Conservation (phyloP, 2,888 invertebrate genomes). For the Nezara viridula region DNA sequence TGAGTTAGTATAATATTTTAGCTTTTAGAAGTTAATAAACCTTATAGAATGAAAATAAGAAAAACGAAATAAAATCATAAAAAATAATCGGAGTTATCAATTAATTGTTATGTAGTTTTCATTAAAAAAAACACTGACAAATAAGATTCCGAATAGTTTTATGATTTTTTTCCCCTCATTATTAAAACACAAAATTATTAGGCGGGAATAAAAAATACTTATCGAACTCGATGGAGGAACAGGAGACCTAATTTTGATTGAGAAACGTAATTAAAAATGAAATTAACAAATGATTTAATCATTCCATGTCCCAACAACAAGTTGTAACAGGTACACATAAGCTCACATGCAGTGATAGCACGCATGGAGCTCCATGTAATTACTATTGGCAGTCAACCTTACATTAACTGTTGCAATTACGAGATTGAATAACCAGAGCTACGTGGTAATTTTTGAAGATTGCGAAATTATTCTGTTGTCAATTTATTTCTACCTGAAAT, state of each 20-base stretch:
- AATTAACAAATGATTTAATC: neutral
- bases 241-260: neutral
- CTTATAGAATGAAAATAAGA: too few species aligned
- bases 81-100: too few species aligned
- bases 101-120: too few species aligned
- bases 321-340: neutral
- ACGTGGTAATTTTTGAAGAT: neutral
- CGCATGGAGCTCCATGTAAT: neutral
- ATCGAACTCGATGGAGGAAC: neutral
- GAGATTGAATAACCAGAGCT: constrained; percentile 14
- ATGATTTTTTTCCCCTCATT: too few species aligned
- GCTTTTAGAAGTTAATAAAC: too few species aligned
- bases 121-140: too few species aligned
- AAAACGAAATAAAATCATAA: too few species aligned
- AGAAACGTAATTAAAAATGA: neutral
- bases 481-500: neutral
- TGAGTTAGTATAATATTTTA: too few species aligned
- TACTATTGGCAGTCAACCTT: constrained; percentile 23
- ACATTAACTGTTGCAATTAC: constrained; percentile 17
- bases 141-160: too few species aligned
- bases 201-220: too few species aligned
- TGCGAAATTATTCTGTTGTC: neutral
- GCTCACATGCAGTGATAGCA: neutral
- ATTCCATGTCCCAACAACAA: neutral
- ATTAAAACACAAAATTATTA: too few species aligned